These are phyloP conservation scores for Halictus ligatus DNA, from an alignment of 2,888 invertebrate genomes.

Conservation along the genomic window DNA sequence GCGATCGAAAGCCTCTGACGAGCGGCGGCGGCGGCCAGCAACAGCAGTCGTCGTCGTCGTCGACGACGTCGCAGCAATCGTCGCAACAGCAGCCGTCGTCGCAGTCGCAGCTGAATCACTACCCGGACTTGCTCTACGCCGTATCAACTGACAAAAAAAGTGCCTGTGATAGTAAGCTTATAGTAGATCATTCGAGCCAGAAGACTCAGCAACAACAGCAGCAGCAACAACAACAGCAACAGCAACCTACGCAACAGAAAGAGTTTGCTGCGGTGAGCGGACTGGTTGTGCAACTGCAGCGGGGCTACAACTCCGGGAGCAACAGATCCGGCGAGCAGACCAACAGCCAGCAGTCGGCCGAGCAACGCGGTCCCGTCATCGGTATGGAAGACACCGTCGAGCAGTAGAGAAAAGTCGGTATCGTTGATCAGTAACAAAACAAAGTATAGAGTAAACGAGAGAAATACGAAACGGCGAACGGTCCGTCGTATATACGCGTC, in stretches of 20 bases:
- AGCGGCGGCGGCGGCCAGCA: conserved; percentile 27
- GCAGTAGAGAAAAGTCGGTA: conserved; percentile 81
- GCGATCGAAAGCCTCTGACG: conserved; percentile 71
- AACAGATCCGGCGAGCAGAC: conserved; percentile 69
- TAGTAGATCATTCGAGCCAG: conserved; percentile 84
- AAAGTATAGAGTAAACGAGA: conserved; percentile 58
- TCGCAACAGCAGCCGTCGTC: conserved; percentile 68
- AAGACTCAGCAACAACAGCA: conserved; percentile 80
- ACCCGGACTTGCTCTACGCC: conserved; percentile 83
- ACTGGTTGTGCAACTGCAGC: conserved; percentile 82
- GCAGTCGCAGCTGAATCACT: conserved; percentile 77
- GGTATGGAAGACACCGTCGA: conserved; percentile 83
- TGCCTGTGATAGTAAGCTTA: conserved; percentile 85
- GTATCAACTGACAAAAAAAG: conserved; percentile 85
- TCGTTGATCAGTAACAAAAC: conserved; percentile 66
- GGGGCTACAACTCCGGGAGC: conserved; percentile 77
- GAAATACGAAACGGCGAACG: conserved; percentile 42
- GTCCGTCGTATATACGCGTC: conserved; percentile 22
- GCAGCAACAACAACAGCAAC: conserved; percentile 61
- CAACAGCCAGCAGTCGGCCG: conserved; percentile 70
- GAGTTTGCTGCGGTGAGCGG: conserved; percentile 78
- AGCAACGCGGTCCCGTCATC: conserved; percentile 76
- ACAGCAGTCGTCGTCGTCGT: conserved; percentile 34
- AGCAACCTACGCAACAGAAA: conserved; percentile 82
- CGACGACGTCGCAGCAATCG: conserved; percentile 34